Evolutionary conservation across 2,888 invertebrate genomes (phyloP), one percentile per base, ranked within the genome.

Genomic region (Escarpia spicata): DNA sequence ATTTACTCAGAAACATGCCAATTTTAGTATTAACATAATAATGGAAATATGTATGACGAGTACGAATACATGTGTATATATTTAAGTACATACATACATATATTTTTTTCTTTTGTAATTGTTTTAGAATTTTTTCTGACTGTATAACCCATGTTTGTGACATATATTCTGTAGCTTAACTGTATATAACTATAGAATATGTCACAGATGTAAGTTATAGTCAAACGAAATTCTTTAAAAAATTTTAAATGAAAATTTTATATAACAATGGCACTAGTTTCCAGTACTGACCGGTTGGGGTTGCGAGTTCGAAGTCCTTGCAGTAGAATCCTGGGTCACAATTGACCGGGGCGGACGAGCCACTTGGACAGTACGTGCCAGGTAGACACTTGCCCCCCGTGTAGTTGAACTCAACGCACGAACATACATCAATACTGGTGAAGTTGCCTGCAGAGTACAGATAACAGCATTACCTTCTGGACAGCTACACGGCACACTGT

Each of bases 351-450:
- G 94, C 94, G 12, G 94, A 92, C 9, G 95, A 95, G 2, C 95
- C 95, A 43, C 93, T 91, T 0, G 96, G 96, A 92, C 96, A 96
- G 94, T 95, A 96, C 10, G 95, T 93, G 0, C 96, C 96, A 10
- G 96, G 96, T 93, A 95, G 95, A 93, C 96, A 96, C 91, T 94
- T 94, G 0, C 96, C 96, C 75, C 96, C 96, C 0, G 96, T 96
- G 93, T 94, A 95, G 93, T 95, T 95, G 92, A 94, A 94, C 26
- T 94, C 95, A 45, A 95, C 95, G 92, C 96, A 96, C 52, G 95
- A 94, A 94, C 96, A 96, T 93, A 95, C 93, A 93, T 96, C 95
- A 37, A 95, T 95, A 75, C 92, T 92, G 58, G 94, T 95, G 94
- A 94, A 96, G 94, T 96, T 96, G 90, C 96, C 96, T 96, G 94